Evolutionary conservation across 2,888 invertebrate species (phyloP), one percentile per base, ranked within the genome.

Genomic region (Orchesellides sinensis): DNA sequence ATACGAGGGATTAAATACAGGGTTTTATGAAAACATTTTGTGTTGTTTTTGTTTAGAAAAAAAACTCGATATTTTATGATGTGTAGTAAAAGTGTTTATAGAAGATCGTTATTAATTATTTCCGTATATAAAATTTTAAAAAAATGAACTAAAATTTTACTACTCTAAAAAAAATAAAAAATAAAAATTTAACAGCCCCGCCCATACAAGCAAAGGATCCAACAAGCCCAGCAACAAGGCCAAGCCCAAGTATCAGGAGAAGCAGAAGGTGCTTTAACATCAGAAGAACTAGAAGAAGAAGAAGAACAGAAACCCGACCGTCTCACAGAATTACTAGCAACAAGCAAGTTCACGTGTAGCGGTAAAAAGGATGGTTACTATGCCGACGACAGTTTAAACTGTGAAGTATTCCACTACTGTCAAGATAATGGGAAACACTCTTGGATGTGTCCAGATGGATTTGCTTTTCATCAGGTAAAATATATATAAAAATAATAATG

Each of bases 321-420:
- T 88, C 92, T 97, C 19, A 93, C 94, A 14, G 90, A 93, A 52
- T 92, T 97, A 65, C 92, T 97, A 82, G 95, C 94, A 72, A 94
- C 96, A 90, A 96, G 96, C 83, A 95, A 95, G 90, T 97, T 97
- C 90, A 92, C 93, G 89, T 97, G 97, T 90, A 93, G 92, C 88
- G 93, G 92, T 88, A 95, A 94, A 89, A 95, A 95, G 89, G 95
- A 95, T 12, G 97, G 97, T 8, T 97, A 97, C 91, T 97, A 97
- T 89, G 97, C 97, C 27, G 97, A 97, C 89, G 95, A 96, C 89
- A 95, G 95, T 56, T 92, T 97, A 25, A 93, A 93, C 89, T 97
- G 97, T 89, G 96, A 97, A 90, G 96, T 97, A 47, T 97, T 97
- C 93, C 97, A 97, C 90, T 97, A 97, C 90, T 97, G 97, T 89